Evolutionary conservation across 2,113 vertebrate species (phyloP).

Genomic region (Mixornis gularis): DNA sequence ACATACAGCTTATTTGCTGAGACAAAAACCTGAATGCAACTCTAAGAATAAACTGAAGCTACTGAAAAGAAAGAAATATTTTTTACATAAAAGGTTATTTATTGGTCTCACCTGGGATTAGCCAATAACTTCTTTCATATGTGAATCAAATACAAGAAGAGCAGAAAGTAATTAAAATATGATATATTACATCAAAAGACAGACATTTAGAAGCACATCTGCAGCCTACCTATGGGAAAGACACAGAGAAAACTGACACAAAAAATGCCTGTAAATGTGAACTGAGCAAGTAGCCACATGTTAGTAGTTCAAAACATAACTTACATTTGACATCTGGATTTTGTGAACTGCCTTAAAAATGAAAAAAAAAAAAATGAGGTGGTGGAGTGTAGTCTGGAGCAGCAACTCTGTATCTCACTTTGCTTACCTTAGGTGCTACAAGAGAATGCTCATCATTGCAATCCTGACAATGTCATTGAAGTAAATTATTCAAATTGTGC

Average conservation of each 20-base stretch:
- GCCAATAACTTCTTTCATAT: constrained; percentile 6
- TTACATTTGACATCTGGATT: constrained; percentile 16
- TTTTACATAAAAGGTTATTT: neutral
- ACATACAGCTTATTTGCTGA: neutral
- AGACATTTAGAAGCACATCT: constrained; percentile 3
- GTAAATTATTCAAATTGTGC: neutral
- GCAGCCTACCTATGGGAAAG: neutral
- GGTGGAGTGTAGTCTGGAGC: neutral
- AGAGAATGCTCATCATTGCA: neutral
- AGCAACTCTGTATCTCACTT: neutral
- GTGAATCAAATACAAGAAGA: constrained; percentile 2
- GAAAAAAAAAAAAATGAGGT: neutral
- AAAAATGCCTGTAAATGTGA: constrained; percentile 2
- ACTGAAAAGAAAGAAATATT: neutral
- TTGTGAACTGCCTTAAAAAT: neutral
- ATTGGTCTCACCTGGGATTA: constrained; percentile 18
- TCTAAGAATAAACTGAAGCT: neutral
- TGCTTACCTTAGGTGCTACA: neutral
- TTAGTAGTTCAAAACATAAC: neutral
- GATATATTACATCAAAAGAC: constrained; percentile 11
- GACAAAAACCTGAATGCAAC: neutral
- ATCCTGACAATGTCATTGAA: neutral
- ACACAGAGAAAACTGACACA: neutral
- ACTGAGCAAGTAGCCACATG: neutral
- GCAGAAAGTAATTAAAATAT: constrained; percentile 16